Evolutionary conservation across 2,797 vertebrate genomes (phyloP).

Genomic region (Melopsittacus undulatus): DNA sequence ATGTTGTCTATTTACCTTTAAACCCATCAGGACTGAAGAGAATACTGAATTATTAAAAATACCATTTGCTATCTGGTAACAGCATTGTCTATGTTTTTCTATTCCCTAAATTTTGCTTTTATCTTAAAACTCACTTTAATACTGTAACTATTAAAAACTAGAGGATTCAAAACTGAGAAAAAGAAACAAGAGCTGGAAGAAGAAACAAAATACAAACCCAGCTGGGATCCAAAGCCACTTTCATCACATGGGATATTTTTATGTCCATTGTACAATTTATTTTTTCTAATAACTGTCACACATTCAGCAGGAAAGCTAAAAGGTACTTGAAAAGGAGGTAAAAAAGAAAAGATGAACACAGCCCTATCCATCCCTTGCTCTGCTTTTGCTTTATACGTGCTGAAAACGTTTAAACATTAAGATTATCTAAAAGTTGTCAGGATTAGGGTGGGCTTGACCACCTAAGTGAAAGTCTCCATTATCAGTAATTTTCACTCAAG

Average conservation of each 20-base stretch:
- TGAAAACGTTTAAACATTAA: not conserved
- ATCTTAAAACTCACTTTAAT: not conserved
- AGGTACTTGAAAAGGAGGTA: not conserved
- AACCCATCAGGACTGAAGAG: not conserved
- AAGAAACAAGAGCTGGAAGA: not conserved
- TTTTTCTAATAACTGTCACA: constrained; percentile 1
- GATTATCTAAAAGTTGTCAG: not conserved
- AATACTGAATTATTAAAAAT: not conserved
- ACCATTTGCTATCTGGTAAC: not conserved
- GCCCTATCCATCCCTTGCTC: not conserved
- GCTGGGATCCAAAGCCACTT: not conserved
- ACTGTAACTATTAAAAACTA: not conserved
- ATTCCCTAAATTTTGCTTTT: not conserved
- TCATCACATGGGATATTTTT: not conserved
- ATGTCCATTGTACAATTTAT: not conserved
- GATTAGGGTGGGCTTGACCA: not conserved
- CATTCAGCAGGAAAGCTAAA: not conserved
- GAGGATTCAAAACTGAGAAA: not conserved
- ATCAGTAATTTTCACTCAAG: not conserved
- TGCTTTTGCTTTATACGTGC: not conserved
- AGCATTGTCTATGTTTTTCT: not conserved
- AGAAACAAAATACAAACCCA: not conserved
- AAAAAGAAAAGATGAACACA: not conserved
- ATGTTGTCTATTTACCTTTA: not conserved
- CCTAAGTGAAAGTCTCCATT: not conserved